A percentile compares a stretch with the other conserved stretches of the same genome.
Conservation (phyloP, 1,140 invertebrate genomes). For the Cyclina sinensis region DNA sequence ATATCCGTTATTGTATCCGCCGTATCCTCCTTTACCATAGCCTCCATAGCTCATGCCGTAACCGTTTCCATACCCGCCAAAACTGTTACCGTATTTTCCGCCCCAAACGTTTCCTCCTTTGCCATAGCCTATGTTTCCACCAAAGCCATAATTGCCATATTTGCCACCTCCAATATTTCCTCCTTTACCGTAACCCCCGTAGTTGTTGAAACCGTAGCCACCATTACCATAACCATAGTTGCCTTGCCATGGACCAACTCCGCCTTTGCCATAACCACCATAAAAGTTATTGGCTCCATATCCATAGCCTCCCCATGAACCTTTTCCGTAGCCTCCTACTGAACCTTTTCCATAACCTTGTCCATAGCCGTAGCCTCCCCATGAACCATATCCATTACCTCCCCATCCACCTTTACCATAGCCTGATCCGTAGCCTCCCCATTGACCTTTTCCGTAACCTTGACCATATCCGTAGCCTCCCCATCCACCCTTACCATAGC, state of each 20-base stretch:
- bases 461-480: not conserved
- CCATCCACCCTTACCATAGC: not conserved
- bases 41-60: too few species aligned
- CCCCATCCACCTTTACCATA: not conserved
- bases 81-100: slow-evolving; percentile 10
- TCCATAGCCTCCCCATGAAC: not conserved
- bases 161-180: not conserved
- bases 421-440: not conserved
- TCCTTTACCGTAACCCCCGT: not conserved
- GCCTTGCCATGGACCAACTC: not conserved
- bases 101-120: not conserved
- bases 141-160: not conserved
- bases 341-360: not conserved
- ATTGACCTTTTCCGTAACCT: not conserved
- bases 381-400: not conserved
- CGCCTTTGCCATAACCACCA: slow-evolving; percentile 17
- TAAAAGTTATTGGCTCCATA: not conserved
- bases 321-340: not conserved
- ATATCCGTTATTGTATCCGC: not conserved
- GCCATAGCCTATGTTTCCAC: not conserved
- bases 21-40: not conserved
- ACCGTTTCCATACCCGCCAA: not conserved
- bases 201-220: not conserved
- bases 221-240: slow-evolving; percentile 10
- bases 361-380: not conserved